Percentiles rank a stretch among this genome's conserved stretches.
Conservation (phyloP, 2,113 vertebrate genomes). For the Charina bottae region DNA sequence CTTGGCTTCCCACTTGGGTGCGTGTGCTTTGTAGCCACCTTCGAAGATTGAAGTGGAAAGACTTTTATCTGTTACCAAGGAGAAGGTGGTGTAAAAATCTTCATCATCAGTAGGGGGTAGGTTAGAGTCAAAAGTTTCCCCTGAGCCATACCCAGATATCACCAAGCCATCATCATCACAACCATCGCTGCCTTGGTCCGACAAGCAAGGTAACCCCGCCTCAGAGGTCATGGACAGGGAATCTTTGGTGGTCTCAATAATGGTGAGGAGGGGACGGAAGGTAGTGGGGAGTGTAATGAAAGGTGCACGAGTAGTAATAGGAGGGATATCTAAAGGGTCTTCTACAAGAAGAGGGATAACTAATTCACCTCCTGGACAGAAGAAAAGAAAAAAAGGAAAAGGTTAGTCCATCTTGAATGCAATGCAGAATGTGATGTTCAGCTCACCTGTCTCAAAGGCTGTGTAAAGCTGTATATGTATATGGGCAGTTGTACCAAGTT, state of each 20-base stretch:
- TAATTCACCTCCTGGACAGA: constrained; percentile 97
- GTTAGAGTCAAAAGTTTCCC: constrained; percentile 99
- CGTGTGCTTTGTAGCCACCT: constrained; percentile 98
- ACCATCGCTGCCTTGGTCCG: constrained; percentile 99
- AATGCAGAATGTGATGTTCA: constrained; percentile 16
- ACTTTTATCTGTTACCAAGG: constrained; percentile 99
- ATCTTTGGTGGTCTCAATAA: constrained; percentile 99
- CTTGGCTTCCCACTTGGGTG: constrained; percentile 98
- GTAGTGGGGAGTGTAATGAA: constrained; percentile 96
- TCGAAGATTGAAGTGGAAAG: constrained; percentile 98
- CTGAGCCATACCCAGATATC: constrained; percentile 99
- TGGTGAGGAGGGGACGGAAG: constrained; percentile 97
- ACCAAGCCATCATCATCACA: constrained; percentile 99
- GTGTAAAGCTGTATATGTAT: not conserved
- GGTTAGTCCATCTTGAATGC: constrained; percentile 69
- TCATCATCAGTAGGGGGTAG: constrained; percentile 99
- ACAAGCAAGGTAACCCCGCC: constrained; percentile 99
- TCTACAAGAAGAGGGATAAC: constrained; percentile 95
- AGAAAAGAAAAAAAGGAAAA: constrained; percentile 65
- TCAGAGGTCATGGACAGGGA: constrained; percentile 99
- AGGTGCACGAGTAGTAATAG: constrained; percentile 95
- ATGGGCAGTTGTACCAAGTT: not conserved
- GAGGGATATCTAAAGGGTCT: constrained; percentile 96
- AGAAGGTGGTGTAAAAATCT: constrained; percentile 99
- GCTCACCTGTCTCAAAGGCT: not conserved